These are phyloP conservation scores for Bombylius discolor DNA, from an alignment of 2,888 invertebrate species.

Conservation along the genomic window DNA sequence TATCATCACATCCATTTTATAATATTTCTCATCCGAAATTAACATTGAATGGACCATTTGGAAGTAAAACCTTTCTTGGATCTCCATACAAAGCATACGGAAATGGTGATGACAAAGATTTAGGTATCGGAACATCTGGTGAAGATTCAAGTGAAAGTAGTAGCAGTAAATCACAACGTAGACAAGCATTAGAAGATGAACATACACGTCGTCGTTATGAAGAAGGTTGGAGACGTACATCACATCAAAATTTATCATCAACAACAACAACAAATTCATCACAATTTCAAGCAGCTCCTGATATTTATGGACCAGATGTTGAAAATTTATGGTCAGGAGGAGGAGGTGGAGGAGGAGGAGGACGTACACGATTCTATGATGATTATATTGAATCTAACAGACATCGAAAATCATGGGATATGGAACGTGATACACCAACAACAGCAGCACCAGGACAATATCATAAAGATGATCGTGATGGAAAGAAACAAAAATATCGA, in stretches of 20 bases:
- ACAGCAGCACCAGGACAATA: background rate
- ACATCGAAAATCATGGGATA: constrained; percentile 8
- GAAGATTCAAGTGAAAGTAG: constrained; percentile 75
- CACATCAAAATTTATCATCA: constrained; percentile 36
- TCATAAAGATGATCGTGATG: background rate
- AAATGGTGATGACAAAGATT: constrained; percentile 58
- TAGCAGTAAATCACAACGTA: constrained; percentile 57
- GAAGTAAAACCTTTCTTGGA: constrained; percentile 40
- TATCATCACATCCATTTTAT: constrained; percentile 54
- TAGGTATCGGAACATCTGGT: constrained; percentile 70
- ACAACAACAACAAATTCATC: constrained; percentile 34
- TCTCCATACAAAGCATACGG: constrained; percentile 49
- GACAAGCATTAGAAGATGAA: constrained; percentile 45
- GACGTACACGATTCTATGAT: constrained; percentile 14
- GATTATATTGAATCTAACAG: constrained; percentile 14
- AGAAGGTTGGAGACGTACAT: constrained; percentile 56
- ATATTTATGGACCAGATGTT: constrained; percentile 50
- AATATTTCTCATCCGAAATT: constrained; percentile 54
- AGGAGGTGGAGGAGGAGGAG: constrained; percentile 10
- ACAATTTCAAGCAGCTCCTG: constrained; percentile 50
- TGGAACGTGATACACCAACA: constrained; percentile 3
- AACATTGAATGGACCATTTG: constrained; percentile 39
- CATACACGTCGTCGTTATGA: constrained; percentile 48
- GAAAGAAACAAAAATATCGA: too few species aligned
- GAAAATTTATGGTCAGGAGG: constrained; percentile 13